Base-by-base conservation (phyloP, 1,140 invertebrate species). In the Leptestheria dahalacensis region DNA sequence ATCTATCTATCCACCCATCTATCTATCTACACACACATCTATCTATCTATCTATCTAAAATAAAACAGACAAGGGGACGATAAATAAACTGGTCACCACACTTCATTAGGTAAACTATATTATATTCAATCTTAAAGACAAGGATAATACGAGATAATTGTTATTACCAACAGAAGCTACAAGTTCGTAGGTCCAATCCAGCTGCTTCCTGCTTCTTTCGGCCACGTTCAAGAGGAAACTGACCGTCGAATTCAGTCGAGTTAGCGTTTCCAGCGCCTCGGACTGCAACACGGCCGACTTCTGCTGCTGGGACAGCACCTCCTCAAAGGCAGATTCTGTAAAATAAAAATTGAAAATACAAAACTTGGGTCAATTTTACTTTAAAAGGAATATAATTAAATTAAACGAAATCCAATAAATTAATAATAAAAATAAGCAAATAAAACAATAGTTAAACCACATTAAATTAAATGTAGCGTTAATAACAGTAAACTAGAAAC, bases 191-290 rank as follows among this genome's bases (percentile, higher is more conserved):
- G 82, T 71, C 80, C 81, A 82, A 20, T 69, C 68, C 2, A 83
- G 68, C 51, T 68, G 66, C 18, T 76, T 65, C 53, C 81, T 77
- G 49, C 79, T 78, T 1, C 67, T 70, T 18, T 73, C 70, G 11
- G 82, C 73, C 3, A 81, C 62, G 57, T 71, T 64, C 66, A 77
- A 73, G 21, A 83, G 64, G 62, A 70, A 75, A 52, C 75, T 68
- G 29, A 83, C 75, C 0, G 79, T 82, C 18, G 66, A 63, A 64
- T 83, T 83, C 33, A 83, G 78, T 66, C 77, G 75, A n/a, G 70
- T 64, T 2, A 84, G 67, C 66, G 79, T 80, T n/a, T 73, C 65
- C 41, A 82, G 68, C 33, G 79, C 78, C 21, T 72, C 67, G 46
- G 77, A 65, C 62, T 80, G 82, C 57, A 80, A 75, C 2, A 65